phyloP scores from a whole-genome alignment of 2,113 vertebrate species.

The Gasterosteus nipponicus region DNA sequence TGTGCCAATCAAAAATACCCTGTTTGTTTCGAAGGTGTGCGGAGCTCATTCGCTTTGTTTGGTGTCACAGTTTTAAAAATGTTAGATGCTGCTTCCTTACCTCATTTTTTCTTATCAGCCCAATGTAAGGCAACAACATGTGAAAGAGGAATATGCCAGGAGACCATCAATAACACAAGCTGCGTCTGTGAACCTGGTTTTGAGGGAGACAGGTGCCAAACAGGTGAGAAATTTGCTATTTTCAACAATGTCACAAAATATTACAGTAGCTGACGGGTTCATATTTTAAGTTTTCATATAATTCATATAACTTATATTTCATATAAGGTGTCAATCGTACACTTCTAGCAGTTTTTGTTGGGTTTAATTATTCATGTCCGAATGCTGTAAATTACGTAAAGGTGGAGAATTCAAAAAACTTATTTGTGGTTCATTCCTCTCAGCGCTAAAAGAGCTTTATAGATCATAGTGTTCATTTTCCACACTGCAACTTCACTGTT shows the following conservation, averaged over 20 bases:
- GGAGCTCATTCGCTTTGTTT: neutral
- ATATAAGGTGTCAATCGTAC: no score
- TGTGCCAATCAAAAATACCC: constrained; percentile 78
- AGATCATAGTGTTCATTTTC: neutral
- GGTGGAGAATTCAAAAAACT: neutral
- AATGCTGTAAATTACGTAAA: neutral
- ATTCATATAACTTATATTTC: no score
- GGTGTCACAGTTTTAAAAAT: neutral
- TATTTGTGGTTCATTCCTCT: no score
- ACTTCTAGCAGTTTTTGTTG: neutral
- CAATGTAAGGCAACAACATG: constrained; percentile 67
- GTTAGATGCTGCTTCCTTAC: neutral
- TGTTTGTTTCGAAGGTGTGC: constrained; percentile 66
- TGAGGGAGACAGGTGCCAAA: constrained; percentile 66
- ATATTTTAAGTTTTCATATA: neutral
- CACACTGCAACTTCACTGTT: neutral
- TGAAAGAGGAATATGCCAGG: constrained; percentile 62
- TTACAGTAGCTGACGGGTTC: neutral
- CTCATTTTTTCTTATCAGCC: constrained; percentile 49
- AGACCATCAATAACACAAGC: constrained; percentile 57
- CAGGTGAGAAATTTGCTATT: constrained; percentile 35
- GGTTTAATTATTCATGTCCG: neutral
- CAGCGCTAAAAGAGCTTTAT: neutral
- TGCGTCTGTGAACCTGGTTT: constrained; percentile 68
- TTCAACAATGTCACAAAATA: neutral